Evolutionary conservation across 2,113 vertebrate species (phyloP).

Genomic region (Hemiscyllium ocellatum): DNA sequence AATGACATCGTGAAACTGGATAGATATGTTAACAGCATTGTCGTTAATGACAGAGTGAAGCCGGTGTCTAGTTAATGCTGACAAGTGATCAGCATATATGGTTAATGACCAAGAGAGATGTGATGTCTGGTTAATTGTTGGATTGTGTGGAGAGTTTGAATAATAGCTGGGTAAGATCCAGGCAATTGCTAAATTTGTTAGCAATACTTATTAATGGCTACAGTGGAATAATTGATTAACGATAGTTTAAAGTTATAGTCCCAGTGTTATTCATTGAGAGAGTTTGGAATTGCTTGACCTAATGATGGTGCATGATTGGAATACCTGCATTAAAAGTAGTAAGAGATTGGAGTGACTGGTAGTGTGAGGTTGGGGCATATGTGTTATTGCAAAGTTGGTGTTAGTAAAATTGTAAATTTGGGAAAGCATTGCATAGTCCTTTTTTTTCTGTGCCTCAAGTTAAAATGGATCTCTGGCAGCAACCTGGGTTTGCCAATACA

Average conservation of each 20-base stretch:
- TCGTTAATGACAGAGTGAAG: background rate
- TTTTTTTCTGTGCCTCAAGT: no score
- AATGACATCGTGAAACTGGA: background rate
- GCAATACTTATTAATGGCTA: background rate
- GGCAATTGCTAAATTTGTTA: background rate
- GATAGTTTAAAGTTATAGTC: background rate
- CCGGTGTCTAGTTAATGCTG: background rate
- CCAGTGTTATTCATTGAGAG: background rate
- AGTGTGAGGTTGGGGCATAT: background rate
- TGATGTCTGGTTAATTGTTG: background rate
- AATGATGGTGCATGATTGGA: background rate
- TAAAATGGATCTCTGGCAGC: no score
- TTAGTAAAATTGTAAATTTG: no score
- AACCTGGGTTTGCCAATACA: no score
- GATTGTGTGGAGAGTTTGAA: background rate
- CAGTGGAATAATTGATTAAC: background rate
- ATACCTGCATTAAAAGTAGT: background rate
- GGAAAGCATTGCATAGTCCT: no score
- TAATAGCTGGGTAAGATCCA: background rate
- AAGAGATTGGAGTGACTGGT: background rate
- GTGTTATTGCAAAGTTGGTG: no score
- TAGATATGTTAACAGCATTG: background rate
- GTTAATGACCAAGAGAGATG: background rate
- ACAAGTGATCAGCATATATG: background rate
- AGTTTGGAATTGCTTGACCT: background rate